phyloP scores from a whole-genome alignment of 2,888 invertebrate genomes.

The Diplazon laetatorius region DNA sequence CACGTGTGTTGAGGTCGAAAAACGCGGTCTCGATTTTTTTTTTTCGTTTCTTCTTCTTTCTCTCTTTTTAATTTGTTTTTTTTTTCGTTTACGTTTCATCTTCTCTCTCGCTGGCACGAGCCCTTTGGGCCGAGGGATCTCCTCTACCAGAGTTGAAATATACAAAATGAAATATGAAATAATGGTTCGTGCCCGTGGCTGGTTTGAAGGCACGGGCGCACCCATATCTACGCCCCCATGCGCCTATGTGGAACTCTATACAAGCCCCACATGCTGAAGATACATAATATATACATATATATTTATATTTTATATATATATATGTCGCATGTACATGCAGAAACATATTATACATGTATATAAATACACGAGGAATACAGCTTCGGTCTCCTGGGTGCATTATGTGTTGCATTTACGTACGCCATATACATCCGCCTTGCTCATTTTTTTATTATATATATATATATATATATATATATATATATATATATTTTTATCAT shows the following conservation, averaged over 20 bases:
- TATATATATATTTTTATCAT: slow-evolving; percentile 55
- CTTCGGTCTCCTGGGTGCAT: slow-evolving; percentile 60
- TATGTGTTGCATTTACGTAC: slow-evolving; percentile 65
- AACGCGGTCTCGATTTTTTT: slow-evolving; percentile 47
- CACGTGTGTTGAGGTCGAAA: slow-evolving; percentile 53
- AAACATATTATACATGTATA: slow-evolving; percentile 41
- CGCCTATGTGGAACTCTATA: slow-evolving; percentile 75
- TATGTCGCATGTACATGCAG: slow-evolving; percentile 66
- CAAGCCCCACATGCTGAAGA: slow-evolving; percentile 63
- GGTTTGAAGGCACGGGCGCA: slow-evolving; percentile 81
- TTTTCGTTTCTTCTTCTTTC: too few species aligned
- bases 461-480: slow-evolving; percentile 62
- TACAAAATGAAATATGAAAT: slow-evolving; percentile 82
- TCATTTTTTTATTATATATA: too few species aligned
- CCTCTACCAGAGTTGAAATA: slow-evolving; percentile 77
- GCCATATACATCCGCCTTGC: slow-evolving; percentile 74
- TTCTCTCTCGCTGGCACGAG: slow-evolving; percentile 54
- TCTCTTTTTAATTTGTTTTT: too few species aligned
- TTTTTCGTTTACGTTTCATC: too few species aligned
- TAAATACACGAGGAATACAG: slow-evolving; percentile 43
- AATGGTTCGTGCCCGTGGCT: slow-evolving; percentile 81
- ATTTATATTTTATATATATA: too few species aligned
- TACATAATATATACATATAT: too few species aligned
- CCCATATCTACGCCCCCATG: slow-evolving; percentile 83
- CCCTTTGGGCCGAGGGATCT: slow-evolving; percentile 73